These are phyloP conservation scores for Pongo pygmaeus DNA, from an alignment of 2,113 vertebrate species.

Conservation along the genomic window DNA sequence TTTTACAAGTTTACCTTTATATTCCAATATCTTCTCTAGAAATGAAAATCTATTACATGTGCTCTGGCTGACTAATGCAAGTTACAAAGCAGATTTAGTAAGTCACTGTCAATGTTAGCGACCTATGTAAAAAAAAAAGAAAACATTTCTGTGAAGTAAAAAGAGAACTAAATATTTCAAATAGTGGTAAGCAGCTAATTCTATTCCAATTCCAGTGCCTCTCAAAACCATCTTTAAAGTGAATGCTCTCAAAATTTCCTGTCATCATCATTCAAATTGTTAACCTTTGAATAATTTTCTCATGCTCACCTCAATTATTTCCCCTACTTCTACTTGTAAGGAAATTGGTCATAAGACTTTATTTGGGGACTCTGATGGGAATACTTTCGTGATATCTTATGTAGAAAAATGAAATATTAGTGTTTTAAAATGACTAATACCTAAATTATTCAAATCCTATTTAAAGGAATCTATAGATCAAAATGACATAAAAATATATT, in stretches of 20 bases:
- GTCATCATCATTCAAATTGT: not conserved
- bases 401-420: not conserved
- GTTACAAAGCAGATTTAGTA: not conserved
- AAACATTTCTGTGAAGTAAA: not conserved
- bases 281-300: not conserved
- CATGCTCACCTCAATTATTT: not conserved
- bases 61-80: not conserved
- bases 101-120: not conserved
- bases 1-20: not conserved
- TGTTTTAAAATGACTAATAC: not conserved
- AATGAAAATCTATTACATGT: not conserved
- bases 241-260: not conserved
- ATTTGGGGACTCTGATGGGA: not conserved
- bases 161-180: slow-evolving; percentile 17
- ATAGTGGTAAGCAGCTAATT: not conserved
- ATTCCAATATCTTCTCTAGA: not conserved
- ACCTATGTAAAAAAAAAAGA: not conserved
- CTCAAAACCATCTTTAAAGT: not conserved
- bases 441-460: not conserved
- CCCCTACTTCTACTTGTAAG: not conserved
- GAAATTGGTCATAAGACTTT: not conserved
- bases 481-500: not conserved
- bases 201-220: not conserved
- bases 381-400: not conserved
- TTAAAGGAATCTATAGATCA: not conserved